Evolutionary conservation across 2,113 vertebrate species (phyloP).

Genomic region (Carassius carassius): DNA sequence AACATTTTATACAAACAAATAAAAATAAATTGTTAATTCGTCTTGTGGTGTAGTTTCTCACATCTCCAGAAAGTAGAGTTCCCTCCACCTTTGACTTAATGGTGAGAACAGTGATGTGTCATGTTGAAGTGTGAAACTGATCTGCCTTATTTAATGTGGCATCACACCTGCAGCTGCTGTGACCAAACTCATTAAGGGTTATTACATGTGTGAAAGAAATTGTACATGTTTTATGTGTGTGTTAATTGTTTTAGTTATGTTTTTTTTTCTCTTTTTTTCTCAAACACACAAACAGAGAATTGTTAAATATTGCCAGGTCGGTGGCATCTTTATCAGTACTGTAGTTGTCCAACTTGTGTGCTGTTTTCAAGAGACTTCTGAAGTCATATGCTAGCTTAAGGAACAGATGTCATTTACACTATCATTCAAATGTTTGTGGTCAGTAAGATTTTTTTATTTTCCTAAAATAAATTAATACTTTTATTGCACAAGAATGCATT

Average conservation of each 20-base stretch:
- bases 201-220: constrained; percentile 11
- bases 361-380: too few species aligned
- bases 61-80: background rate
- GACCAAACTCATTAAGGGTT: constrained; percentile 1
- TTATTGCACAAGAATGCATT: background rate
- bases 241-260: background rate
- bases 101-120: background rate
- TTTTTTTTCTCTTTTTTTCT: background rate
- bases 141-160: constrained; percentile 8
- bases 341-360: background rate
- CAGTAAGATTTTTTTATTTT: too few species aligned
- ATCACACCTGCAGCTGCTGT: constrained; percentile 27
- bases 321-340: background rate
- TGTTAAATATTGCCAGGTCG: background rate
- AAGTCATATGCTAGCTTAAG: too few species aligned
- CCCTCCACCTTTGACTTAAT: background rate
- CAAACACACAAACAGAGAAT: background rate
- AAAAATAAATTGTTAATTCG: background rate
- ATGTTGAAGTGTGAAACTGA: constrained; percentile 24
- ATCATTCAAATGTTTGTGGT: background rate
- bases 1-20: background rate
- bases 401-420: too few species aligned
- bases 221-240: background rate
- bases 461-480: background rate
- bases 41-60: background rate